A percentile compares a stretch with the other conserved stretches of the same genome.
Conservation (phyloP, 2,113 vertebrate genomes). For the Leucopternis melanops region DNA sequence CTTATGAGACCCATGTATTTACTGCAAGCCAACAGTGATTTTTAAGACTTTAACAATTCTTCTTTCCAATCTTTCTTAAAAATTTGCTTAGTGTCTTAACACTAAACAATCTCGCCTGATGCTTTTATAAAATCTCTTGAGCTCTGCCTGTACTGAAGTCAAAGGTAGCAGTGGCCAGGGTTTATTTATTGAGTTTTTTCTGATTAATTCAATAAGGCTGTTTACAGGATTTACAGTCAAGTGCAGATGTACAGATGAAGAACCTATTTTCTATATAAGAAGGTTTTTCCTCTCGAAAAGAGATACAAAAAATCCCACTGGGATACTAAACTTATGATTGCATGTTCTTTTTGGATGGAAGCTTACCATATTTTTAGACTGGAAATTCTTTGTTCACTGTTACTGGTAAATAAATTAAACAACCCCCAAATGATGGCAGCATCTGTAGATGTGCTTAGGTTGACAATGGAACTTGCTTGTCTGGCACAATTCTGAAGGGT, state of each 20-base stretch:
- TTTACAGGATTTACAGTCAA: conserved; percentile 13
- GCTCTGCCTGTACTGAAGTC: neutral
- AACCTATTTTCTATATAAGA: neutral
- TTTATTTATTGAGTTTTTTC: neutral
- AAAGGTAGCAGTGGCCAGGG: neutral
- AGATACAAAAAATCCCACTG: neutral
- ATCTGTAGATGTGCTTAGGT: conserved; percentile 24
- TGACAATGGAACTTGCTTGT: neutral
- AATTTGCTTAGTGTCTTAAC: neutral
- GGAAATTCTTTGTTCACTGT: conserved; percentile 16
- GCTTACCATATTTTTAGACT: conserved; percentile 17
- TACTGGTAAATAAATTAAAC: conserved; percentile 55
- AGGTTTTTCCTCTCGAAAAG: neutral
- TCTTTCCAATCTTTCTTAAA: neutral
- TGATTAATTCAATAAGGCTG: neutral
- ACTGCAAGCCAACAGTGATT: neutral
- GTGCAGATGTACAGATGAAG: neutral
- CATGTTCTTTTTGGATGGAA: conserved; percentile 4
- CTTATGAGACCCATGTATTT: neutral
- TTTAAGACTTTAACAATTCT: neutral
- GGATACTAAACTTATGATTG: conserved; percentile 7
- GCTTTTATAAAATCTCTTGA: neutral
- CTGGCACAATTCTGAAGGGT: neutral
- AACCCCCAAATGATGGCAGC: neutral
- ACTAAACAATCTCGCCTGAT: neutral